A percentile compares a stretch with the other conserved stretches of the same genome.
Conservation (phyloP, 2,888 invertebrate genomes). For the Philaethria dido region DNA sequence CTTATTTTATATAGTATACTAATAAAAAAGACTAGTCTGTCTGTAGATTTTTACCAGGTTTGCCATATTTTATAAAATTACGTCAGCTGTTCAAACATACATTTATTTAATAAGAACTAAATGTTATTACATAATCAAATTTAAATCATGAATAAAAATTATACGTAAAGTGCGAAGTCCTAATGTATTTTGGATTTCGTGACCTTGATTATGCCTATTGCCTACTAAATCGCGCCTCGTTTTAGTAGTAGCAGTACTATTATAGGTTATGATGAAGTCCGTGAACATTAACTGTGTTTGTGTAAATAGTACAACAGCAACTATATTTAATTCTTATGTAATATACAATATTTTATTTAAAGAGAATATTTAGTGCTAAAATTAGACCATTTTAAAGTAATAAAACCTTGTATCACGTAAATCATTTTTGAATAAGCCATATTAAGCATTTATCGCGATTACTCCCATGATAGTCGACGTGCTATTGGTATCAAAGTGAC, state of each 20-base stretch:
- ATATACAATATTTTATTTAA: not conserved
- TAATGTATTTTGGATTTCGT: not conserved
- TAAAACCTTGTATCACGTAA: not conserved
- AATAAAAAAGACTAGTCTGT: too few species aligned
- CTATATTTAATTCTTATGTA: not conserved
- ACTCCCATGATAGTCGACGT: conserved; percentile 10
- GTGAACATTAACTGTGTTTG: not conserved
- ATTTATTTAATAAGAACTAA: too few species aligned
- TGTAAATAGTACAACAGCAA: not conserved
- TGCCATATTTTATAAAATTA: too few species aligned
- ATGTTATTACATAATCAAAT: too few species aligned
- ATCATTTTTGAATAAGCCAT: not conserved
- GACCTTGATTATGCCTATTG: not conserved
- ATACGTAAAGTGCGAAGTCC: not conserved
- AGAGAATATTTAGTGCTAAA: not conserved
- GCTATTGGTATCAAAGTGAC: conserved; percentile 3
- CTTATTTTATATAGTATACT: too few species aligned
- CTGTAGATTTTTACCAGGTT: too few species aligned
- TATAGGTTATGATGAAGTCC: conserved; percentile 13
- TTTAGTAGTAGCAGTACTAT: not conserved
- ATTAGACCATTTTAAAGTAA: not conserved
- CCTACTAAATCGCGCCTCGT: too few species aligned
- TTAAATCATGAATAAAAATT: too few species aligned
- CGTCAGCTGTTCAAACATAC: too few species aligned
- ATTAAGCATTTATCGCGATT: conserved; percentile 6